phyloP scores from a whole-genome alignment of 2,888 invertebrate species.

The Drosophila pseudotalamancana region DNA sequence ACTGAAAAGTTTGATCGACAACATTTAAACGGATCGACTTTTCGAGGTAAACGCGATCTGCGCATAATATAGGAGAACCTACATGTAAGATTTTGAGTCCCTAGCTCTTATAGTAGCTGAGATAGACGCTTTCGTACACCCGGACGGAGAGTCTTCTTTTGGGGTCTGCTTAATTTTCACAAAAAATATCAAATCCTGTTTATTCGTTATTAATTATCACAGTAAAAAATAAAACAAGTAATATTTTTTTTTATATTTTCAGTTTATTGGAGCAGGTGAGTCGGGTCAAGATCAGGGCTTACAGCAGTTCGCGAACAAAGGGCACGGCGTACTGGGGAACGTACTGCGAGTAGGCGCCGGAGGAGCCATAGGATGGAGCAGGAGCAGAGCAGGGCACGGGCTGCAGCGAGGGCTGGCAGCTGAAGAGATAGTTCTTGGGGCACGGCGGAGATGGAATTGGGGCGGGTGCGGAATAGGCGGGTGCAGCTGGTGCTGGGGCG shows the following conservation, averaged over 20 bases:
- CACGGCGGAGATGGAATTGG: conserved; percentile 75
- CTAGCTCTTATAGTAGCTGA: too few species aligned
- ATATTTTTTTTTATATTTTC: background rate
- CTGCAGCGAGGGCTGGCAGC: conserved; percentile 78
- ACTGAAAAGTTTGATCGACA: too few species aligned
- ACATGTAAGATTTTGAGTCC: too few species aligned
- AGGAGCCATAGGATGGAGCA: conserved; percentile 63
- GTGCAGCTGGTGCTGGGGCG: conserved; percentile 53
- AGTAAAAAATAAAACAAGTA: background rate
- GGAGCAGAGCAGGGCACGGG: conserved; percentile 77
- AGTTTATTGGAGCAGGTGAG: conserved; percentile 35
- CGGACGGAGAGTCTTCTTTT: too few species aligned
- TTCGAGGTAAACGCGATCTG: too few species aligned
- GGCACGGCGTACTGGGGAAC: conserved; percentile 77
- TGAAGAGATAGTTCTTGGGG: conserved; percentile 80
- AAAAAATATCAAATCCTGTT: too few species aligned
- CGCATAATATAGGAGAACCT: too few species aligned
- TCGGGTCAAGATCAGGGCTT: conserved; percentile 18
- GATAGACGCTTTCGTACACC: too few species aligned
- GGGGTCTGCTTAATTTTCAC: too few species aligned
- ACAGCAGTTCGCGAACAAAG: conserved; percentile 68
- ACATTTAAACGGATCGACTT: too few species aligned
- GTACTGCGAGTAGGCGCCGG: conserved; percentile 78
- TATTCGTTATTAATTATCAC: background rate
- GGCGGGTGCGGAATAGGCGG: conserved; percentile 33